These are phyloP conservation scores for Denticeps clupeoides DNA, from an alignment of 2,797 vertebrate species.

Conservation along the genomic window DNA sequence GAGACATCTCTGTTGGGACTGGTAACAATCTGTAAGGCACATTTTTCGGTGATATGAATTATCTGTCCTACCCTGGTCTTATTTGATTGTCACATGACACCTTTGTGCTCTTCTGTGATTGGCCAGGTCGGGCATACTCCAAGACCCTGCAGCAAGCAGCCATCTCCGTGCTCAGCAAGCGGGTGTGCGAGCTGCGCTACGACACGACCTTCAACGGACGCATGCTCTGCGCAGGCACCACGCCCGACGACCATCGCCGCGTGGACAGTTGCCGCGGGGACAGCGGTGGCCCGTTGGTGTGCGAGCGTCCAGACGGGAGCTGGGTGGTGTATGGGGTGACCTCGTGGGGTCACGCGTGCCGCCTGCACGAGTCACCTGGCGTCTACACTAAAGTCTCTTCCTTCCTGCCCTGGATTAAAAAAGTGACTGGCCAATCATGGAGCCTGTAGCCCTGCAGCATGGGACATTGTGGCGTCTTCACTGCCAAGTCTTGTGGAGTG, in stretches of 20 bases:
- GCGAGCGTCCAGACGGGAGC: constrained; percentile 67
- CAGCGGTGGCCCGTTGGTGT: constrained; percentile 89
- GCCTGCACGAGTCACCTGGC: constrained; percentile 80
- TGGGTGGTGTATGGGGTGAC: constrained; percentile 96
- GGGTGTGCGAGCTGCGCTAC: constrained; percentile 76
- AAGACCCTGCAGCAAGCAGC: constrained; percentile 90
- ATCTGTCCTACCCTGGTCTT: neutral
- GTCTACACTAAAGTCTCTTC: constrained; percentile 93
- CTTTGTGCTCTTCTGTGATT: neutral
- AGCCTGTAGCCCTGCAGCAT: no score
- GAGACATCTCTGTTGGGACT: no score
- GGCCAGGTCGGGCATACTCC: constrained; percentile 80
- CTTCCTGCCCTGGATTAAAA: constrained; percentile 86
- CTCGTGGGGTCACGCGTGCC: constrained; percentile 92
- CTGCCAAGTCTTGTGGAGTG: neutral
- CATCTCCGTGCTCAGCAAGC: constrained; percentile 75
- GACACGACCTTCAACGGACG: constrained; percentile 77
- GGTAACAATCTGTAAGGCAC: no score
- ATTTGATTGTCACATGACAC: neutral
- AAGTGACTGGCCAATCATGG: constrained; percentile 50
- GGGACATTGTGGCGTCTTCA: neutral
- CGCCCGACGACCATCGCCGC: constrained; percentile 51
- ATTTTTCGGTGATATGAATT: neutral
- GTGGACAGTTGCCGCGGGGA: constrained; percentile 96
- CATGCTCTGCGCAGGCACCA: constrained; percentile 88